phyloP scores from a whole-genome alignment of 2,888 invertebrate species.

The Polyploca ridens region DNA sequence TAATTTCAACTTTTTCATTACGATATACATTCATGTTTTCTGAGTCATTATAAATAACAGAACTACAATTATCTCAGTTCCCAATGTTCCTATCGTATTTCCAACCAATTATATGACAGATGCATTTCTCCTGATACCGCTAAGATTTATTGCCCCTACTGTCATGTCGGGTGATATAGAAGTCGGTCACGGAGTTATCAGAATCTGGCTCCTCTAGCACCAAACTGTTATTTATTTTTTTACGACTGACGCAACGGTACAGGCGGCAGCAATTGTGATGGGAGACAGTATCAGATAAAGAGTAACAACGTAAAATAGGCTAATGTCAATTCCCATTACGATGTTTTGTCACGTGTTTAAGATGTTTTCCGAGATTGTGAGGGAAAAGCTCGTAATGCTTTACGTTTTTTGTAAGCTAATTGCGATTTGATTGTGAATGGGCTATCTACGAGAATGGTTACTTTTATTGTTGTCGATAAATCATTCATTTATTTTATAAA shows the following conservation, averaged over 20 bases:
- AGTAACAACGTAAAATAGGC: conserved; percentile 65
- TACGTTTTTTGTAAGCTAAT: conserved; percentile 21
- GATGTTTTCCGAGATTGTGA: conserved; percentile 54
- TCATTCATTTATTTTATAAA: neutral
- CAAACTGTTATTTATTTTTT: conserved; percentile 38
- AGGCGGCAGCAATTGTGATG: conserved; percentile 59
- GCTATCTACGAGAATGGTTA: neutral
- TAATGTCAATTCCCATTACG: conserved; percentile 75
- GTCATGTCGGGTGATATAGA: conserved; percentile 57
- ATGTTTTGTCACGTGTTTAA: conserved; percentile 74
- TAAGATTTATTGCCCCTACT: conserved; percentile 63
- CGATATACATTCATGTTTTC: conserved; percentile 6
- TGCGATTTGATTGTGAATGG: conserved; percentile 24
- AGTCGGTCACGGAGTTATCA: conserved; percentile 67
- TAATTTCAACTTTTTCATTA: conserved; percentile 7
- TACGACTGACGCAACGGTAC: conserved; percentile 41
- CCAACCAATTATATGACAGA: conserved; percentile 47
- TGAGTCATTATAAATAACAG: conserved; percentile 25
- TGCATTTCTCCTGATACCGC: conserved; percentile 52
- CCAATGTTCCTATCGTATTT: conserved; percentile 30
- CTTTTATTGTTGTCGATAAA: neutral
- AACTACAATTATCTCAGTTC: conserved; percentile 34
- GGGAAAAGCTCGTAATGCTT: conserved; percentile 7
- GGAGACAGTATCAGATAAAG: conserved; percentile 66
- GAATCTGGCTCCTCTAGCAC: conserved; percentile 34